Base-by-base conservation (phyloP, 1,140 invertebrate genomes). In the Trypoxylus dichotomus region DNA sequence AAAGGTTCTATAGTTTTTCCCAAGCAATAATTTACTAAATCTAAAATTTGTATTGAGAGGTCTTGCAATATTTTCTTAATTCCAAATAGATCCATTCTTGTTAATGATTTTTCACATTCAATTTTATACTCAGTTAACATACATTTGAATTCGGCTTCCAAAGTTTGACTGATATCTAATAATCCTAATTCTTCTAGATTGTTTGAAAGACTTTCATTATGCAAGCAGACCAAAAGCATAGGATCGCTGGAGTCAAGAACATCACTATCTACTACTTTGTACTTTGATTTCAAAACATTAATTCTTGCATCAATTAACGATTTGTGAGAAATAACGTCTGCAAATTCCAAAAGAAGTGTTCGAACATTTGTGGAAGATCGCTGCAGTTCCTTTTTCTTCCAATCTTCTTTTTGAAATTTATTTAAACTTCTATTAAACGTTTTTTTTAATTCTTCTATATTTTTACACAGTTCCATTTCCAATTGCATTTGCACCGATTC, bases 301-400 rank as follows among this genome's bases (percentile, higher is more conserved):
- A 93, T 90, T 79, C 92, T 89, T 37, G 93, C 92, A 85, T 94
- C 93, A 25, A 94, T 89, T 41, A 94, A 86, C 43, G 93, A 92
- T 84, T 94, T 94, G 77, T 94, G 92, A 32, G 93, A 93, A 43
- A 94, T 88, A 58, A 94, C 89, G 84, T 94, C 93, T 24, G 92
- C 92, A 83, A 93, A 93, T 83, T 93, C 91, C 24, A 88, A 86
- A 78, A 94, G 83, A n/a, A 92, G 83, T 29, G 88, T 88, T 86
- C 86, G 90, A 80, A 81, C 63, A 85, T 89, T 83, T 78, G 84
- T 80, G 80, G 83, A 85, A 81, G 83, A 83, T 86, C 89, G 76
- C 83, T 89, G 84, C 81, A 87, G 83, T 87, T 90, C 86, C 79
- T 85, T 80, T 77, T 84, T 75, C 37, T 84, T 81, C 84, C 86